Evolutionary conservation across 2,797 vertebrate species (phyloP).

Genomic region (Halcyon chelicuti): DNA sequence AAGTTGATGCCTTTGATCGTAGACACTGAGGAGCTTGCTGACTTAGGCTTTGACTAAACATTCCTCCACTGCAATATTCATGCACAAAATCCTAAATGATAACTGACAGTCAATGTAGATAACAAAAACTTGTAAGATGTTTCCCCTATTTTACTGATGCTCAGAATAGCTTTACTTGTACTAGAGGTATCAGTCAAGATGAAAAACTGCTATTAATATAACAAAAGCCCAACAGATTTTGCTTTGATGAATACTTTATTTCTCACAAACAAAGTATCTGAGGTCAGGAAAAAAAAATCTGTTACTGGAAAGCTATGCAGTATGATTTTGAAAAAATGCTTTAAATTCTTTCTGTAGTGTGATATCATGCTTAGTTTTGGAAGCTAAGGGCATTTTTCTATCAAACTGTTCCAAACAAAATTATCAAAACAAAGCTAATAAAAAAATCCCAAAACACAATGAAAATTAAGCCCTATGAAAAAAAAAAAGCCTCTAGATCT

Average conservation of each 20-base stretch:
- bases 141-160: conserved; percentile 9
- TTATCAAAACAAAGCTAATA: conserved; percentile 60
- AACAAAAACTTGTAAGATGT: conserved; percentile 58
- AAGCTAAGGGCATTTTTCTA: conserved; percentile 52
- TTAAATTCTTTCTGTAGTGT: not conserved
- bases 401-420: conserved; percentile 54
- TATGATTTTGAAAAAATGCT: not conserved
- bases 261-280: conserved; percentile 34
- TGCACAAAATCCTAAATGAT: conserved; percentile 70
- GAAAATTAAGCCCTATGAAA: conserved; percentile 65
- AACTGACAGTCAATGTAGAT: conserved; percentile 77
- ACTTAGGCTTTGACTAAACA: conserved; percentile 74
- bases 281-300: conserved; percentile 9
- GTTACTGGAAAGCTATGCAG: not conserved
- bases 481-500: conserved; percentile 73
- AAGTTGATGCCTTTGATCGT: conserved; percentile 81
- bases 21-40: conserved; percentile 65
- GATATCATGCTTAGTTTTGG: conserved; percentile 28
- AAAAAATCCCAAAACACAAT: conserved; percentile 28
- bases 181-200: not conserved
- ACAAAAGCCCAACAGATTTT: not conserved
- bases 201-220: conserved; percentile 31
- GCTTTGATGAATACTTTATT: conserved; percentile 34
- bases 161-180: conserved; percentile 5
- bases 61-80: conserved; percentile 70